phyloP scores from a whole-genome alignment of 2,888 invertebrate genomes.

The Pollenia griseotomentosa region DNA sequence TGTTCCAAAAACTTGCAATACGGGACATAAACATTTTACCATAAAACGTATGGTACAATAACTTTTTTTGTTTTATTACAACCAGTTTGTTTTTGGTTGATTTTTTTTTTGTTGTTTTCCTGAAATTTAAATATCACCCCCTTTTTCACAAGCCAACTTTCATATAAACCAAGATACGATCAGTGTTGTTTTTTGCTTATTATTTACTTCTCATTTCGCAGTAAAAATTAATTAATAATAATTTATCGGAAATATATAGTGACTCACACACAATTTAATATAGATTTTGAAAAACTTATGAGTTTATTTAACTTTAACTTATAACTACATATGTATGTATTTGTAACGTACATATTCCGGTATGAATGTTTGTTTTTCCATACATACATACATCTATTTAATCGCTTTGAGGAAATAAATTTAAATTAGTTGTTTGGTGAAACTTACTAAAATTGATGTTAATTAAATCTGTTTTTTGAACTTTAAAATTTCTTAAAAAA shows the following conservation, averaged over 20 bases:
- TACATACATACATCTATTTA: neutral
- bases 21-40: constrained; percentile 24
- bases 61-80: neutral
- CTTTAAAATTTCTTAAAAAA: neutral
- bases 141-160: constrained; percentile 15
- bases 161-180: neutral
- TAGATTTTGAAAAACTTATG: constrained; percentile 1
- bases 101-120: constrained; percentile 33
- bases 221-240: neutral
- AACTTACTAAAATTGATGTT: neutral
- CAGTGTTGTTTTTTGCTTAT: neutral
- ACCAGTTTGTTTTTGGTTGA: constrained; percentile 29
- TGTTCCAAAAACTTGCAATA: constrained; percentile 23
- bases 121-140: constrained; percentile 24
- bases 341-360: neutral
- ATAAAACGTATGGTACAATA: neutral
- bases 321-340: neutral
- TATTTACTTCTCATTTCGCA: neutral
- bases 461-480: neutral
- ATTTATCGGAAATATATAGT: constrained; percentile 24
- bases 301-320: neutral
- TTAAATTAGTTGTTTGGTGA: neutral
- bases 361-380: neutral
- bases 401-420: constrained; percentile 1
- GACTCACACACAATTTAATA: constrained; percentile 17